These are phyloP conservation scores for Sebastes fasciatus DNA, from an alignment of 2,113 vertebrate species.

Conservation along the genomic window DNA sequence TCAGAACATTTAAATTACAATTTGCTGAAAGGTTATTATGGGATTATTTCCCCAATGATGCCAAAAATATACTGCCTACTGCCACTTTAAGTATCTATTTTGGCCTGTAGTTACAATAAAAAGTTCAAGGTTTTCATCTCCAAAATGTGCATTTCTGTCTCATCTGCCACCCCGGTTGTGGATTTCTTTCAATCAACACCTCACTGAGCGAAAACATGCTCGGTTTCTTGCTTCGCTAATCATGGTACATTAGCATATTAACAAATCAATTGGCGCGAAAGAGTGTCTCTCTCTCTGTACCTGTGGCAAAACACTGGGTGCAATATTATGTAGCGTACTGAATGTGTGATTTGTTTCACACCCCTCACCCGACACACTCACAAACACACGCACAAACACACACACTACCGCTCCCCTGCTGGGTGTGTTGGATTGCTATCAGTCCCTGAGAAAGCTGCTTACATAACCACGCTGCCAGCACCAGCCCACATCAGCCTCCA, in stretches of 20 bases:
- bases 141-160: conserved; percentile 16
- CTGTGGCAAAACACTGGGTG: conserved; percentile 69
- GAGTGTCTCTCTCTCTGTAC: conserved; percentile 60
- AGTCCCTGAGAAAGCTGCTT: conserved; percentile 76
- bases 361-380: conserved; percentile 19
- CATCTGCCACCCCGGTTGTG: conserved; percentile 14
- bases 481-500: conserved; percentile 67
- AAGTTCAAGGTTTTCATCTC: conserved; percentile 26
- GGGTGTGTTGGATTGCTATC: conserved; percentile 73
- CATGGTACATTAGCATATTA: conserved; percentile 77
- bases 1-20: too few species aligned
- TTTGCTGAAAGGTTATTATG: too few species aligned
- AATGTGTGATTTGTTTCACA: conserved; percentile 67
- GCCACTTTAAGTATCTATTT: neutral
- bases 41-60: too few species aligned
- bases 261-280: conserved; percentile 72
- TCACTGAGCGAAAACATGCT: conserved; percentile 39
- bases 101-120: neutral
- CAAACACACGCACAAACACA: conserved; percentile 19
- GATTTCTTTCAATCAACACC: conserved; percentile 73
- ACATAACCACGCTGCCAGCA: conserved; percentile 72
- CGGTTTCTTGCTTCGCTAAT: conserved; percentile 36
- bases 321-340: conserved; percentile 55
- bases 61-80: too few species aligned
- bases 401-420: conserved; percentile 55